Conservation (phyloP, 2,888 invertebrate genomes). For the Chloromyia formosa region DNA sequence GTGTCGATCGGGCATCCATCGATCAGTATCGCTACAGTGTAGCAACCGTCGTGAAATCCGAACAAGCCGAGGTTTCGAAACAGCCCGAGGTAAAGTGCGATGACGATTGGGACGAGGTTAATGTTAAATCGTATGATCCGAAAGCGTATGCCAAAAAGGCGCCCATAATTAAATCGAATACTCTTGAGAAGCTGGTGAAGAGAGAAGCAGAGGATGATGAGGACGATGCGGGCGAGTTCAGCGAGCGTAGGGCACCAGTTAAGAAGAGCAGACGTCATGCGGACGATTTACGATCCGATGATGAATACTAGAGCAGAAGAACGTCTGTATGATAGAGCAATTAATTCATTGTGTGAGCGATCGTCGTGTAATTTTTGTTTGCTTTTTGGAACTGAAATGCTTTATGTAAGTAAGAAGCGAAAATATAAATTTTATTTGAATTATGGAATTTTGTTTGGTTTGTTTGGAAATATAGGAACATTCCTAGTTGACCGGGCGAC, state of each 20-base stretch:
- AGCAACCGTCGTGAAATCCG: neutral
- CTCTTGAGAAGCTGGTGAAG: neutral
- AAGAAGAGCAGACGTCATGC: slow-evolving; percentile 15
- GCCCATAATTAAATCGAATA: slow-evolving; percentile 25
- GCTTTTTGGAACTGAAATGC: too few relatives aligned
- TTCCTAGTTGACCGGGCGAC: too few relatives aligned
- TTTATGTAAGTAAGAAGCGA: neutral
- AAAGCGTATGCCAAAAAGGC: slow-evolving; percentile 21
- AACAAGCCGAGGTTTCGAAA: neutral
- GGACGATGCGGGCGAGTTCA: neutral
- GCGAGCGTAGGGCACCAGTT: neutral
- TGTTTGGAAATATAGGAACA: too few relatives aligned
- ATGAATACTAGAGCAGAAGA: slow-evolving; percentile 5
- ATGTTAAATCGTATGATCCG: slow-evolving; percentile 43
- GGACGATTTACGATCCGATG: slow-evolving; percentile 22
- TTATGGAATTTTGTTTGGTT: too few relatives aligned
- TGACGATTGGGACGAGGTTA: slow-evolving; percentile 45
- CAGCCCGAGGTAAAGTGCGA: slow-evolving; percentile 12
- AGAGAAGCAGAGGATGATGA: neutral
- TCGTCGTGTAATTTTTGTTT: neutral
- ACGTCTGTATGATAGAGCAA: neutral
- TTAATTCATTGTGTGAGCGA: neutral
- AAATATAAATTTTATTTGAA: too few relatives aligned
- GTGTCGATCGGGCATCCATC: slow-evolving; percentile 34
- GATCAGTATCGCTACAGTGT: slow-evolving; percentile 37